These are phyloP conservation scores for Fregata magnificens DNA, from an alignment of 2,113 vertebrate genomes.

Conservation along the genomic window DNA sequence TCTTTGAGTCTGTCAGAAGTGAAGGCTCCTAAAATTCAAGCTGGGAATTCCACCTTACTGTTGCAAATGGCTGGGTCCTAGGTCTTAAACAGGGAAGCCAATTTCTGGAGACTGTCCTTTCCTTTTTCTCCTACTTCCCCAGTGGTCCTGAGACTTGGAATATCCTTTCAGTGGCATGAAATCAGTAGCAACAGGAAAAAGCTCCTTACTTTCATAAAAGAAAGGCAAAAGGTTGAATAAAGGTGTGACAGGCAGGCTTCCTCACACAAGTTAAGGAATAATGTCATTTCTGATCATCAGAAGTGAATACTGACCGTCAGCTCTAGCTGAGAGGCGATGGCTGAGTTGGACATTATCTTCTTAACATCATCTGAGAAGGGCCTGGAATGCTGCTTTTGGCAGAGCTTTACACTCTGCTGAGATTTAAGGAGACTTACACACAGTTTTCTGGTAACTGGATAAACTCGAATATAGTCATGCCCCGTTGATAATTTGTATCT, in stretches of 20 bases:
- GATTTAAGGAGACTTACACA: constrained; percentile 53
- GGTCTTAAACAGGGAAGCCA: neutral
- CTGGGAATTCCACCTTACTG: no score
- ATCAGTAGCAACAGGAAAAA: constrained; percentile 54
- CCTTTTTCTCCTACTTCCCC: neutral
- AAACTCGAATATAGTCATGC: neutral
- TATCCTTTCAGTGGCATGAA: neutral
- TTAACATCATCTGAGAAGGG: constrained; percentile 59
- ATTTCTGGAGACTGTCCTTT: neutral
- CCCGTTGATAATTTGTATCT: neutral
- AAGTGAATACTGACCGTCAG: neutral
- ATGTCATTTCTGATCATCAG: neutral
- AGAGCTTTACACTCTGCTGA: constrained; percentile 66
- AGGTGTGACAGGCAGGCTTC: neutral
- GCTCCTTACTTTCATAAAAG: constrained; percentile 41
- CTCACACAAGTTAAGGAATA: neutral
- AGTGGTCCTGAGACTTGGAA: neutral
- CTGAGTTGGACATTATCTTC: neutral
- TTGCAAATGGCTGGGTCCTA: no score
- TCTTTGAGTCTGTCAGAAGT: neutral
- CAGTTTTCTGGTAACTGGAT: neutral
- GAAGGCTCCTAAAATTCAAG: neutral
- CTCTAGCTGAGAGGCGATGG: neutral
- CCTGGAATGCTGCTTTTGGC: constrained; percentile 71
- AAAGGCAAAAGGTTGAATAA: neutral